These are phyloP conservation scores for Macroglossus sobrinus DNA, from an alignment of 2,113 vertebrate species.

Conservation along the genomic window DNA sequence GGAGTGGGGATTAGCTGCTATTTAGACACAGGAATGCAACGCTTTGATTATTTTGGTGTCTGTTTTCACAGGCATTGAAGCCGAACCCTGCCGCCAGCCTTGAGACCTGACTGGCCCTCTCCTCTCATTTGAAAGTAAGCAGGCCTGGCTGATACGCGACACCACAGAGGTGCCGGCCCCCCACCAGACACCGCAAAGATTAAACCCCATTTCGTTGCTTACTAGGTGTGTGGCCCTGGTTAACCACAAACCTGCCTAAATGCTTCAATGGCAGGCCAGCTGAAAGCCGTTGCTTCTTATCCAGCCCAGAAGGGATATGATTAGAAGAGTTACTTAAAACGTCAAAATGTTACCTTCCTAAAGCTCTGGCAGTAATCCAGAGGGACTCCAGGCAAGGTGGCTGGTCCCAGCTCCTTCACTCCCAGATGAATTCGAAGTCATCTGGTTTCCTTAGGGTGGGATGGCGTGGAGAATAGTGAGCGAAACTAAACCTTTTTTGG, in stretches of 20 bases:
- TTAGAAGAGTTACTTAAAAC: constrained; percentile 48
- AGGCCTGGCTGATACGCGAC: constrained; percentile 40
- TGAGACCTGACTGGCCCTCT: constrained; percentile 11
- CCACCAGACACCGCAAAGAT: not conserved
- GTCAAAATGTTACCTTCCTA: constrained; percentile 36
- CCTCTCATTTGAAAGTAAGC: constrained; percentile 5
- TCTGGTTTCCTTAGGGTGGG: not conserved
- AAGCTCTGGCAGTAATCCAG: not conserved
- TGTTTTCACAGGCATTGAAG: constrained; percentile 63
- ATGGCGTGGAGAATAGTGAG: not conserved
- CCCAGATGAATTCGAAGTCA: not conserved
- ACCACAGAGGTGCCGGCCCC: not conserved
- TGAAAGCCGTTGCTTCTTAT: constrained; percentile 20
- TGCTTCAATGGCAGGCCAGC: not conserved
- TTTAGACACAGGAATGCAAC: constrained; percentile 44
- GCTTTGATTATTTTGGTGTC: constrained; percentile 57
- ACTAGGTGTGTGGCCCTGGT: constrained; percentile 61
- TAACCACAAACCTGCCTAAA: constrained; percentile 65
- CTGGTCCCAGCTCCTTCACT: not conserved
- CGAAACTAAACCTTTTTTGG: not conserved
- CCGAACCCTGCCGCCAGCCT: not conserved
- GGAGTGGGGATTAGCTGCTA: constrained; percentile 45
- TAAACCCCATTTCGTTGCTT: constrained; percentile 3
- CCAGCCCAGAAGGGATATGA: constrained; percentile 20
- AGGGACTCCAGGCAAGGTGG: not conserved